A percentile compares a stretch with the other conserved stretches of the same genome.
These are phyloP conservation scores for Cuniculus paca DNA, from an alignment of 2,797 vertebrate species.

Conservation along the genomic window DNA sequence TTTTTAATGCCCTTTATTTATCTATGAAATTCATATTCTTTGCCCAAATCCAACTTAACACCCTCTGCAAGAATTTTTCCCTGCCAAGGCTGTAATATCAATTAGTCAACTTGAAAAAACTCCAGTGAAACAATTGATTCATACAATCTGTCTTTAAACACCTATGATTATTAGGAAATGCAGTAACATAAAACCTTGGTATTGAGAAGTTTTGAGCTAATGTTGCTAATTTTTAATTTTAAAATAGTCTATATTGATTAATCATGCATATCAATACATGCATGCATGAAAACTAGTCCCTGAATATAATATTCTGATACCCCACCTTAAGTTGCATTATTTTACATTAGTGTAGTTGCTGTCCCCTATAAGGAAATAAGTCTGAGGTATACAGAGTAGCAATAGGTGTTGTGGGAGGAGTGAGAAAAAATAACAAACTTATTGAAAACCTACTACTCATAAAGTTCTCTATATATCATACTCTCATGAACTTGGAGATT, in stretches of 20 bases:
- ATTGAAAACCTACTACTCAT: background rate
- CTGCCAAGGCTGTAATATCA: background rate
- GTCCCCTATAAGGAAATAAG: background rate
- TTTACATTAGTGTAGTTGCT: background rate
- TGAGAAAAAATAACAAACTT: background rate
- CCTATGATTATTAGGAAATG: slow-evolving; percentile 8
- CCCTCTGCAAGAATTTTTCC: background rate
- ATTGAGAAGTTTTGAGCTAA: slow-evolving; percentile 11
- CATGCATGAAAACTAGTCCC: background rate
- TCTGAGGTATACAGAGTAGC: background rate
- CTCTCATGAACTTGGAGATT: background rate
- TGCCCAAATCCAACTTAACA: background rate
- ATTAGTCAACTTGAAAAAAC: background rate
- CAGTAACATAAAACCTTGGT: background rate
- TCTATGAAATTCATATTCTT: background rate
- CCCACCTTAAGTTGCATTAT: background rate
- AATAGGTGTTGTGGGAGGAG: background rate
- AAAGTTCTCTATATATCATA: background rate
- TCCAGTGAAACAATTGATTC: background rate
- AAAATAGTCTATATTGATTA: background rate
- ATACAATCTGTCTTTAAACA: background rate
- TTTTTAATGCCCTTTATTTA: background rate
- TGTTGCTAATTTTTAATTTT: background rate
- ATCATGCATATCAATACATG: background rate
- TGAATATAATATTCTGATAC: background rate